These are phyloP conservation scores for Catharus bicknelli DNA, from an alignment of 2,113 vertebrate species.

Conservation along the genomic window DNA sequence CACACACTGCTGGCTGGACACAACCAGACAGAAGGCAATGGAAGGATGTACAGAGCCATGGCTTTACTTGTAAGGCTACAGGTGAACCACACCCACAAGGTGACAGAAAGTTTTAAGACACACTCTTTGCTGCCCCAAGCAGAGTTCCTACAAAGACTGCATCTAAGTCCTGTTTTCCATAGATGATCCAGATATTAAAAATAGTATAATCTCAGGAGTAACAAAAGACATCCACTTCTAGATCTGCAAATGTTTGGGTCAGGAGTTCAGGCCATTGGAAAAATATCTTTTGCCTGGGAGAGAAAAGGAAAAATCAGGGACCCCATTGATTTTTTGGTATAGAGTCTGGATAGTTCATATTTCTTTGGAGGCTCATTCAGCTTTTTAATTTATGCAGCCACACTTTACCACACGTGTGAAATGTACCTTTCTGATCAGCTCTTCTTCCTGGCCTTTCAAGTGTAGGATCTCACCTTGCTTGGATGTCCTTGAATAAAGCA, in stretches of 20 bases:
- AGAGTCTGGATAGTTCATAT: background rate
- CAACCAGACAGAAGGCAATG: background rate
- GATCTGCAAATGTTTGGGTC: background rate
- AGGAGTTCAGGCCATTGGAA: background rate
- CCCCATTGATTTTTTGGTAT: background rate
- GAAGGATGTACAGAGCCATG: background rate
- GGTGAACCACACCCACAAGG: background rate
- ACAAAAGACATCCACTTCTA: background rate
- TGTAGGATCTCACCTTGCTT: constrained; percentile 19
- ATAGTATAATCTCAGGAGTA: background rate
- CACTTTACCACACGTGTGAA: background rate
- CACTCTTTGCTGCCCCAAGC: background rate
- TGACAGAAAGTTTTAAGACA: background rate
- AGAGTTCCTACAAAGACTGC: background rate
- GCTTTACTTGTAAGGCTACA: background rate
- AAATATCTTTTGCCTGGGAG: background rate
- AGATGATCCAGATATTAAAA: background rate
- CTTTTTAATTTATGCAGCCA: background rate
- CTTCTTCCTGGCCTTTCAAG: constrained; percentile 24
- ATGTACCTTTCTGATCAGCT: background rate
- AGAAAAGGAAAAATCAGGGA: background rate
- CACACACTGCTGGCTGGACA: background rate
- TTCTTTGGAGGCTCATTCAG: background rate
- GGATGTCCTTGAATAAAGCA: background rate
- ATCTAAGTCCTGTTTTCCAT: background rate